A percentile compares a stretch with the other conserved stretches of the same genome.
These are phyloP conservation scores for Pimephales promelas DNA, from an alignment of 2,113 vertebrate species.

Conservation along the genomic window DNA sequence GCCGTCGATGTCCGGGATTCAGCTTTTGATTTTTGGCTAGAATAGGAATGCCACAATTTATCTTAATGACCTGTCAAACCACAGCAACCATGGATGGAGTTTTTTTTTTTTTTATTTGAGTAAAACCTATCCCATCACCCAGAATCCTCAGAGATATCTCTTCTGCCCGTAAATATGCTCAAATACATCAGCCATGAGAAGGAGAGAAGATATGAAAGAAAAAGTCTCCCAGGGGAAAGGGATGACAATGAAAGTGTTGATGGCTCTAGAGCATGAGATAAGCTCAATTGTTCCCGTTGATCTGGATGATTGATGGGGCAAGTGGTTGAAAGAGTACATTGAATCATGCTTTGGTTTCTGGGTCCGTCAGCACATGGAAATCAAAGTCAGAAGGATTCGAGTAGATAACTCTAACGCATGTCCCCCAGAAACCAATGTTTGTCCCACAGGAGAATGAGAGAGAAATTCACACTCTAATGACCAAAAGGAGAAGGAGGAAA, in stretches of 20 bases:
- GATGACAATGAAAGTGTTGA: conserved; percentile 63
- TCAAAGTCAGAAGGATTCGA: conserved; percentile 35
- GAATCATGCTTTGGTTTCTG: conserved; percentile 38
- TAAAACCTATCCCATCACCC: conserved; percentile 12
- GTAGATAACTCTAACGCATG: conserved; percentile 18
- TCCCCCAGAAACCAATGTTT: conserved; percentile 58
- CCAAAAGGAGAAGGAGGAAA: neutral
- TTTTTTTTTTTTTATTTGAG: neutral
- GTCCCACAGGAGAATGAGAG: neutral
- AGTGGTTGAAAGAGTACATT: conserved; percentile 65
- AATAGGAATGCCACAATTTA: neutral
- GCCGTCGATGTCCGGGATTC: no score
- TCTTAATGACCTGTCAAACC: neutral
- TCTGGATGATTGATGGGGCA: conserved; percentile 60
- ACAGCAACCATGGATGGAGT: neutral
- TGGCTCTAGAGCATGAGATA: conserved; percentile 63
- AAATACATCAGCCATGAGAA: conserved; percentile 32
- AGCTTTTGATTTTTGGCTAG: neutral
- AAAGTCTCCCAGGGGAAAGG: conserved; percentile 51
- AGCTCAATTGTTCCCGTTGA: conserved; percentile 62
- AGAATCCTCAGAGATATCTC: neutral
- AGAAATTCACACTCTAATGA: neutral
- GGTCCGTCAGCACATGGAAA: conserved; percentile 50
- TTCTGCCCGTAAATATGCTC: conserved; percentile 2
- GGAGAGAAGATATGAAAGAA: conserved; percentile 16